A percentile compares a stretch with the other conserved stretches of the same genome.
Evolutionary conservation across 2,113 vertebrate species (phyloP).

Genomic region (Alligator sinensis): DNA sequence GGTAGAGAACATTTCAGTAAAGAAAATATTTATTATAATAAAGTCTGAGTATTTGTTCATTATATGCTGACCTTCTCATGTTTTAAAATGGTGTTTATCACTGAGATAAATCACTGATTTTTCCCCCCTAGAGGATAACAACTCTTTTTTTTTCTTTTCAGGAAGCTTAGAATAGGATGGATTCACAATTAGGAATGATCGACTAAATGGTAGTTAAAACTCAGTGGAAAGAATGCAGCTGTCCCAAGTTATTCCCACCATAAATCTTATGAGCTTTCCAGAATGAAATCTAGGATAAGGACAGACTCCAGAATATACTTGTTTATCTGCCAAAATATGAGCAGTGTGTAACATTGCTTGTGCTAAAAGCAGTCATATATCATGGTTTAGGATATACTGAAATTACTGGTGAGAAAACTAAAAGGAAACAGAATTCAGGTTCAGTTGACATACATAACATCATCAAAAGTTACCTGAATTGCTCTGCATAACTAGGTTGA

Average conservation of each 20-base stretch:
- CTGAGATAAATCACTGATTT: constrained; percentile 39
- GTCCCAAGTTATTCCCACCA: constrained; percentile 64
- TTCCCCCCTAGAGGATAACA: constrained; percentile 41
- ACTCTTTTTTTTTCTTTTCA: constrained; percentile 19
- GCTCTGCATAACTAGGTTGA: neutral
- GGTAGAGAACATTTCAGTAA: constrained; percentile 40
- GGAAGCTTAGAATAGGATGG: constrained; percentile 60
- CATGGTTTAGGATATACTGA: constrained; percentile 1
- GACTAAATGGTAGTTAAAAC: constrained; percentile 50
- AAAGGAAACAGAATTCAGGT: neutral
- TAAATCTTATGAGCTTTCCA: constrained; percentile 53
- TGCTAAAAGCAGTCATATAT: constrained; percentile 33
- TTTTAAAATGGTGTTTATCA: constrained; percentile 58
- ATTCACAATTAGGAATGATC: constrained; percentile 55
- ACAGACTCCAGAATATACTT: constrained; percentile 2
- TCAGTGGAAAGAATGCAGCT: constrained; percentile 68
- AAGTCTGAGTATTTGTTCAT: constrained; percentile 34
- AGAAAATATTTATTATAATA: constrained; percentile 15
- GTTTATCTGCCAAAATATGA: constrained; percentile 26
- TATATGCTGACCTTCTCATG: neutral
- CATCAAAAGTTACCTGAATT: neutral
- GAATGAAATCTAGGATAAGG: constrained; percentile 57
- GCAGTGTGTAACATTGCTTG: constrained; percentile 17
- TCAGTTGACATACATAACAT: neutral
- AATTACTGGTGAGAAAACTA: neutral